Base-by-base conservation (phyloP, 1,140 invertebrate species). In the Papilio machaon region DNA sequence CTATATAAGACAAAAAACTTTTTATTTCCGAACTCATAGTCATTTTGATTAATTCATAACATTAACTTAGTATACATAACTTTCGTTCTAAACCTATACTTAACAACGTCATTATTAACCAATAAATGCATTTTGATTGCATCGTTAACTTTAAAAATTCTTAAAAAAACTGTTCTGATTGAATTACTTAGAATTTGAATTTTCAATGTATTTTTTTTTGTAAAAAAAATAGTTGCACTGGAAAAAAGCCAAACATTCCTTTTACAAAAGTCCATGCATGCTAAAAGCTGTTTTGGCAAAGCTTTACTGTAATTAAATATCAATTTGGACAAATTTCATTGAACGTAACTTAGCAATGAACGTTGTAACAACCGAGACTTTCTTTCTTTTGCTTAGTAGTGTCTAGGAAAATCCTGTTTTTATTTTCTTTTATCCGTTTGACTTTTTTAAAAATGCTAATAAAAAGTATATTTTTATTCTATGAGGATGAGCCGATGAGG, bases 241-340 rank as follows among this genome's bases (percentile, higher is more conserved):
- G 64, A 67, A 35, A 38, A 10, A 67, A 35, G 64, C 64, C 64
- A 67, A 67, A 67, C 23, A 67, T 38, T 67, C 64, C 30, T 35
- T 13, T 67, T 30, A 67, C 64, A 67, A 64, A 64, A 67, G 64
- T 67, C 64, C 64, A 67, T 67, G 30, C 64, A 67, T 67, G 64
- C 30, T 67, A 67, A 67, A 67, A 67, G 64, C 64, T 67, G 64
- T 67, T 67, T 67, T 67, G 64, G 64, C 64, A 67, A 35, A 13
- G 64, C 4, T 67, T 67, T 67, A 7, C 13, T 15, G 64, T 67
- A 67, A 67, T 67, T 67, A 67, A 67, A 67, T 67, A 67, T 38
- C 64, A 67, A 67, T 67, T 67, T 67, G 23, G 64, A 67, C 23
- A 17, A 54, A 54, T 67, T 67, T 67, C 23, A 67, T 67, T 67